Evolutionary conservation across 2,888 invertebrate species (phyloP), one percentile per base, ranked within the genome.

Genomic region (Drosophila putrida): DNA sequence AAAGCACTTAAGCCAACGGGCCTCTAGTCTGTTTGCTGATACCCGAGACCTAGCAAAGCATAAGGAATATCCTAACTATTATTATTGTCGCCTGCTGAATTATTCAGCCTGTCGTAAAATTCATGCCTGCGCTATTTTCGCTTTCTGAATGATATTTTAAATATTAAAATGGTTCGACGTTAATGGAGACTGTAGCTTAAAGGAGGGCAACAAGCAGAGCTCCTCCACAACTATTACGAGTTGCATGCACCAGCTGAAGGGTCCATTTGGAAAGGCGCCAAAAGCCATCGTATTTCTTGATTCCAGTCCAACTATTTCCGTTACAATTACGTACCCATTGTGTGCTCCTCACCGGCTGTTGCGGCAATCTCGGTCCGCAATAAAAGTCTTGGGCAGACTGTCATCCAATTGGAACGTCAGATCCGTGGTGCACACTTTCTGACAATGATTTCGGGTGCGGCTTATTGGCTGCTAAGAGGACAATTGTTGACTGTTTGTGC

Each of bases 11-110:
- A 71, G 69, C 58, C 61, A 58, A 61, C 57, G 15, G 39, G 35
- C 36, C 39, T 43, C 43, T 15, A 33, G 2, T 9, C 53, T 44
- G 44, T 36, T 13, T 13, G 47, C 20, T 59, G 36, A n/a, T 25
- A 13, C 51, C 28, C 41, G 13, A 11, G 20, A 27, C n/a, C 9
- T 41, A 39, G 27, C 43, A 41, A 33, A 49, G 49, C 66, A 58
- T 59, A 78, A 27, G 53, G 46, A 51, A 62, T 63, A 81, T 70
- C 50, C 68, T 31, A 53, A 61, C 68, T 79, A 79, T 85, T 76
- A 80, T 80, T 83, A 76, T 82, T 82, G 80, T 80, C 69, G 61
- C 66, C 73, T 71, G 64, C 53, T 81, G 71, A 81, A 86, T 82
- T 71, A 86, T 81, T 82, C 66, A 86, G 25, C 47, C 9, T 38